Evolutionary conservation across 2,113 vertebrate species (phyloP).

Genomic region (Varanus komodoensis): DNA sequence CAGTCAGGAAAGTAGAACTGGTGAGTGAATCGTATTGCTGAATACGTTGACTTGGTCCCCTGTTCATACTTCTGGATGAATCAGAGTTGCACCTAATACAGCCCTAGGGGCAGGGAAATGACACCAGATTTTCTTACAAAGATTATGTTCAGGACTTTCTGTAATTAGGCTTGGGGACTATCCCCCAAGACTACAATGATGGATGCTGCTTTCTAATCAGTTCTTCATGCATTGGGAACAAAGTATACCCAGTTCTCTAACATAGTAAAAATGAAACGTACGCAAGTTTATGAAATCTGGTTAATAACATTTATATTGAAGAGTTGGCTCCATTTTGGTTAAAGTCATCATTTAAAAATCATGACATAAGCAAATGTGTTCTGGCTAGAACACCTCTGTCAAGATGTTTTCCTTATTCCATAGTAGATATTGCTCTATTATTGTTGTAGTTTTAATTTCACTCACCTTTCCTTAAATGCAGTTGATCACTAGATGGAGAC

Average conservation of each 20-base stretch:
- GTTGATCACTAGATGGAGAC: slow-evolving; percentile 73
- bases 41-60: not conserved
- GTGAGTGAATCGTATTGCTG: not conserved
- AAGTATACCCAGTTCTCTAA: not conserved
- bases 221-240: not conserved
- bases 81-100: no score
- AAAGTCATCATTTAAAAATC: not conserved
- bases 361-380: not conserved
- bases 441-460: not conserved
- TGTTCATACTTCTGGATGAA: not conserved
- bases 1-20: not conserved
- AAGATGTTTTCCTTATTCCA: not conserved
- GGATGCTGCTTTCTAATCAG: not conserved
- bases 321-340: not conserved
- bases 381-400: accelerated
- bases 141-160: not conserved
- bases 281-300: not conserved
- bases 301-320: not conserved
- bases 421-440: not conserved
- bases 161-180: not conserved
- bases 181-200: not conserved
- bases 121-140: not conserved
- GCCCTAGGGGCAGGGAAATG: not conserved
- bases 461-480: slow-evolving; percentile 43
- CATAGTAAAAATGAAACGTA: not conserved